phyloP scores from a whole-genome alignment of 2,113 vertebrate genomes.

The Actinemys pallida region DNA sequence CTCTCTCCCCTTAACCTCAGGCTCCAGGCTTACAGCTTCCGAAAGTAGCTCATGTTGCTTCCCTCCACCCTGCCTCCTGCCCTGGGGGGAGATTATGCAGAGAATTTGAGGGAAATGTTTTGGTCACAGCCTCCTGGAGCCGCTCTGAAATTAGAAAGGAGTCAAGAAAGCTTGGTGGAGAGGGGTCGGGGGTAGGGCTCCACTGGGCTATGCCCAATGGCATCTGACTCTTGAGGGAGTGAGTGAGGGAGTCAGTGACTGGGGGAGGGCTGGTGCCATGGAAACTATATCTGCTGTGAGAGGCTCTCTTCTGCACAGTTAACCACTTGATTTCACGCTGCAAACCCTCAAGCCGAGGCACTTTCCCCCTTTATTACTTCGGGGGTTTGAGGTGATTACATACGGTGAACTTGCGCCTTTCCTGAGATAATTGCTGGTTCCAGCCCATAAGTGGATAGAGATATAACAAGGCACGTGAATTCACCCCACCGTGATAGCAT shows the following conservation, averaged over 20 bases:
- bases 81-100: background rate
- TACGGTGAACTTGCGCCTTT: slow-evolving; percentile 50
- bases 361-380: slow-evolving; percentile 32
- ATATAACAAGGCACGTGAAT: fast-evolving
- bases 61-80: background rate
- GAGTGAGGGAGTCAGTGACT: background rate
- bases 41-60: background rate
- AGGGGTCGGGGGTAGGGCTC: fast-evolving
- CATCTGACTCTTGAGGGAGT: background rate
- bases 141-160: background rate
- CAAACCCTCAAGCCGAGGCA: background rate
- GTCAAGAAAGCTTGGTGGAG: background rate
- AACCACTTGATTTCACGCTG: background rate
- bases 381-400: slow-evolving; percentile 60
- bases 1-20: slow-evolving; percentile 63
- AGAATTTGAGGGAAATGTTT: background rate
- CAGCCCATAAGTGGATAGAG: background rate
- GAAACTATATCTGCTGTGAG: background rate
- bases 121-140: background rate
- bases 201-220: background rate
- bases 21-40: slow-evolving; percentile 68
- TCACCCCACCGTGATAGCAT: background rate
- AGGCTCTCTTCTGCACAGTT: background rate
- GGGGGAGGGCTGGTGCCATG: background rate
- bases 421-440: slow-evolving; percentile 44